Base-by-base conservation (phyloP, 2,113 vertebrate genomes). In the Speoplatyrhinus poulsoni region DNA sequence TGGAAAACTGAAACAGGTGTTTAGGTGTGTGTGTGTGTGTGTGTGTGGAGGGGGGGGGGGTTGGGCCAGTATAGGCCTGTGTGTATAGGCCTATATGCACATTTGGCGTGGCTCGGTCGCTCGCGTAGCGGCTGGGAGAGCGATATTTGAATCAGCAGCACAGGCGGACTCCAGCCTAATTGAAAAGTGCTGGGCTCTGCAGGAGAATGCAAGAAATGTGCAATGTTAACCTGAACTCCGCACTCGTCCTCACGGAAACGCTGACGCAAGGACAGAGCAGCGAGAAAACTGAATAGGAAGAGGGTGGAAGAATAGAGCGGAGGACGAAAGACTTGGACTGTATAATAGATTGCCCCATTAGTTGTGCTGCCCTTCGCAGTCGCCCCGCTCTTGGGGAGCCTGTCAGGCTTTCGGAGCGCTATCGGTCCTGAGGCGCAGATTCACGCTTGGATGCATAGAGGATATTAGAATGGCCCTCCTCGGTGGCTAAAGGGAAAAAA, bases 321-420 rank as follows among this genome's bases (percentile, higher is more conserved):
- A 60, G 17, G 77, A 81, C 82, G 75, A 77, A 78, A 82, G 84
- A 86, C 67, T 77, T 73, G 73, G 79, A 75, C 81, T 85, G 85
- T 90, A 88, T 89, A 88, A 93, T 88, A 90, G 87, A 91, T 91
- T 87, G 92, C 87, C 90, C 90, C 89, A 91, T 92, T 91, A 92
- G 89, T 87, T 81, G 81, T 70, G 66, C 87, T 90, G 87, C 84
- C 88, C 89, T 90, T 92, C 76, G 76, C 80, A 83, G 88, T 88
- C 84, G 72, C 76, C 79, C 73, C 48, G 19, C 81, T 81, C 77
- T 57, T 1, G 49, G 71, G 82, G 73, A 80, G 81, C 80, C 77
- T 85, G 84, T 84, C 83, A 87, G 85, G 76, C 85, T 69, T 77
- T 69, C 79, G 26, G 60, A 65, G 78, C n/a, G 55, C 53, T 82